A percentile compares a stretch with the other conserved stretches of the same genome.
Conservation (phyloP, 2,888 invertebrate genomes). For the Phalangium opilio region DNA sequence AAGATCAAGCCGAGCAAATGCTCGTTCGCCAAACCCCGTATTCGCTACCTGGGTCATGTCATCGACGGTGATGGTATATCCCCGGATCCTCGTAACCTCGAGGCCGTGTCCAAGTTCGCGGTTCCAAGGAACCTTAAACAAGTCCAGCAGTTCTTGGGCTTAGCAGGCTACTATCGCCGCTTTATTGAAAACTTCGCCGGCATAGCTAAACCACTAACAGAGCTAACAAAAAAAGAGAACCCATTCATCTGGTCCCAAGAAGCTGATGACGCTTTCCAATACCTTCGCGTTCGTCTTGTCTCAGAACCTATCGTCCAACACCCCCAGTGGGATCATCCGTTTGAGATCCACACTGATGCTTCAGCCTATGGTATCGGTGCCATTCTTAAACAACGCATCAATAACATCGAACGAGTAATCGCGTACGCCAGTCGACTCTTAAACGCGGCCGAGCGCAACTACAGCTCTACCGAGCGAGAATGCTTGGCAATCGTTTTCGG, state of each 20-base stretch:
- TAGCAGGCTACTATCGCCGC: neutral
- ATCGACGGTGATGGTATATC: conserved; percentile 4
- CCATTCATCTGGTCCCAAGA: neutral
- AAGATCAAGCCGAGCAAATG: conserved; percentile 20
- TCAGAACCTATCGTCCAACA: neutral
- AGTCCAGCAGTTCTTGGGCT: neutral
- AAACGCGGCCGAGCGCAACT: neutral
- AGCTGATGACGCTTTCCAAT: too few relatives aligned
- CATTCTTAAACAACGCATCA: too few relatives aligned
- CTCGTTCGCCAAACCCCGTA: conserved; percentile 7
- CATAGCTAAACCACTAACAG: neutral
- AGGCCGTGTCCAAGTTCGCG: conserved; percentile 7
- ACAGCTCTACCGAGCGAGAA: neutral
- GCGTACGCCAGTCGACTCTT: neutral
- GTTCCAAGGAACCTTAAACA: conserved; percentile 9
- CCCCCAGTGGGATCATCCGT: neutral
- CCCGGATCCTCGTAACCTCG: conserved; percentile 3
- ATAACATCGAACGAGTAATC: neutral
- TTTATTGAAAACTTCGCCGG: neutral
- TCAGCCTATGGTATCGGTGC: neutral
- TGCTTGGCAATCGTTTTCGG: neutral
- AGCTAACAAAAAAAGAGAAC: neutral
- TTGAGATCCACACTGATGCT: neutral
- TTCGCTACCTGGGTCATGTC: conserved; percentile 12
- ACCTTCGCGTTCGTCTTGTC: too few relatives aligned